Evolutionary conservation across 2,888 invertebrate genomes (phyloP).

Genomic region (Erannis defoliaria): DNA sequence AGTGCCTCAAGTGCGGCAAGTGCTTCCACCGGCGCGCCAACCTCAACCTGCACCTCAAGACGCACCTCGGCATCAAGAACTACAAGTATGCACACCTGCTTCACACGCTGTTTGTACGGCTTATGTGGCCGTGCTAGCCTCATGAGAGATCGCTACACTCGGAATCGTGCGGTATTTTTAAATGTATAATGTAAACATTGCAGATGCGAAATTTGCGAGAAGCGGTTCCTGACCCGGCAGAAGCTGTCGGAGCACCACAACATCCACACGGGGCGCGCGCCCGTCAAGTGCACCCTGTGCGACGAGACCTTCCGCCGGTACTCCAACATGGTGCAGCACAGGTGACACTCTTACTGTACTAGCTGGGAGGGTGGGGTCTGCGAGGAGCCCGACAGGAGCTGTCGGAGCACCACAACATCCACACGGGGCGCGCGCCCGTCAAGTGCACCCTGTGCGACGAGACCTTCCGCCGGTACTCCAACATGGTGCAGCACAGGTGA

Average conservation of each 20-base stretch:
- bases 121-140: too few relatives aligned
- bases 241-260: slow-evolving; percentile 94
- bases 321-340: slow-evolving; percentile 94
- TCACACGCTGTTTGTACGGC: too few relatives aligned
- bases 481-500: slow-evolving; percentile 92
- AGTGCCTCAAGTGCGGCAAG: slow-evolving; percentile 94
- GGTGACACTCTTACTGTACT: too few relatives aligned
- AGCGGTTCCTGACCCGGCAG: slow-evolving; percentile 93
- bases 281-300: slow-evolving; percentile 93
- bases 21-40: slow-evolving; percentile 91
- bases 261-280: slow-evolving; percentile 93
- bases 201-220: slow-evolving; percentile 92
- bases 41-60: slow-evolving; percentile 92
- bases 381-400: slow-evolving; percentile 94
- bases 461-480: slow-evolving; percentile 93
- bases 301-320: slow-evolving; percentile 93
- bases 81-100: slow-evolving; percentile 85
- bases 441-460: slow-evolving; percentile 93
- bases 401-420: slow-evolving; percentile 93
- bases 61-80: slow-evolving; percentile 92
- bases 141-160: too few relatives aligned
- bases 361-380: slow-evolving; percentile 93
- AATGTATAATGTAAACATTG: not conserved
- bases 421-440: slow-evolving; percentile 93
- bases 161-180: not conserved